Evolutionary conservation across 2,888 invertebrate genomes (phyloP).

Genomic region (Tupiocoris notatus): DNA sequence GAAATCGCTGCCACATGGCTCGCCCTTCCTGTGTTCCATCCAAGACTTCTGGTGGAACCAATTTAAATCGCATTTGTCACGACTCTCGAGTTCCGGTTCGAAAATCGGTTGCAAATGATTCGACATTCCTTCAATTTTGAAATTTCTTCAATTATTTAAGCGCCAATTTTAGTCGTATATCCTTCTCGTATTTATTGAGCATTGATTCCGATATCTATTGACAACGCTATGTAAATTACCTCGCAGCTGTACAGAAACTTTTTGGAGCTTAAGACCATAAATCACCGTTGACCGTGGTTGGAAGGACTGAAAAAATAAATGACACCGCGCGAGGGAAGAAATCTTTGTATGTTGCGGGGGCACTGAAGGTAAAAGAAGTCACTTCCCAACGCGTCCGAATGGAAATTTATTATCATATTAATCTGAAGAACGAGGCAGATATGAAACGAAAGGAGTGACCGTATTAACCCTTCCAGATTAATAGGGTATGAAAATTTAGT

Average conservation of each 20-base stretch:
- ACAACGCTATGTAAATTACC: no score
- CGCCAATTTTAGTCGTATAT: no score
- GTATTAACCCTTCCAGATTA: slow-evolving; percentile 10
- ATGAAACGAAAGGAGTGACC: background rate
- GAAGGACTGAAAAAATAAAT: background rate
- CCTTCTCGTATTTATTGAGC: no score
- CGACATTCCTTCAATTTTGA: no score
- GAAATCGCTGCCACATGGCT: slow-evolving; percentile 16
- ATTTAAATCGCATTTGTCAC: slow-evolving; percentile 1
- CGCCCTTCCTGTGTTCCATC: background rate
- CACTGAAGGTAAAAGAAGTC: background rate
- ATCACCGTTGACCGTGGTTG: background rate
- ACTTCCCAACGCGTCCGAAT: background rate
- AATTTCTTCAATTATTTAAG: no score
- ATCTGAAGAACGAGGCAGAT: background rate
- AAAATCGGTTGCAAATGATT: background rate
- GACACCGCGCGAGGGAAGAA: background rate
- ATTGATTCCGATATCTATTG: no score
- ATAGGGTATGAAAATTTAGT: slow-evolving; percentile 31
- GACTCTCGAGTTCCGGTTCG: background rate
- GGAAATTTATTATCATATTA: background rate
- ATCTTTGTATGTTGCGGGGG: background rate
- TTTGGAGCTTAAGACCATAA: background rate
- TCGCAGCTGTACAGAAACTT: no score
- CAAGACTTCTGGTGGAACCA: background rate